Conservation (phyloP, 2,888 invertebrate genomes). For the Aethes cnicana region DNA sequence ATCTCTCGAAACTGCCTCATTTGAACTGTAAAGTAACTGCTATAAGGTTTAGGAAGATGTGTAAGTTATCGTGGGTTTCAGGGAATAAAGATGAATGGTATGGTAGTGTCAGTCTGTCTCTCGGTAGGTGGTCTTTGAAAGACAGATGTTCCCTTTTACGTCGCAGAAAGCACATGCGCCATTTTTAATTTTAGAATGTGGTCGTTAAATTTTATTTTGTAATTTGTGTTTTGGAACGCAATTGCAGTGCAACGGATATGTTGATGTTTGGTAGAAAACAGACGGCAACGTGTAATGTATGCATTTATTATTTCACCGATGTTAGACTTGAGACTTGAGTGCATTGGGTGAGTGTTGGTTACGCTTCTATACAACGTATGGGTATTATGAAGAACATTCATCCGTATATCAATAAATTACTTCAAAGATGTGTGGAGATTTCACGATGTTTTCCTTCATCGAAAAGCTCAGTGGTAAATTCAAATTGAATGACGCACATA, state of each 20-base stretch:
- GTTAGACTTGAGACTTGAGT: no score
- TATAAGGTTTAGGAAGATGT: conserved; percentile 20
- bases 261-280: conserved; percentile 12
- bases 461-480: no score
- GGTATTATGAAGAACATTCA: no score
- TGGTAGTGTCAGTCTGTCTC: conserved; percentile 62
- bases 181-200: conserved; percentile 65
- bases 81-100: conserved; percentile 77
- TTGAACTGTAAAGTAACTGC: conserved; percentile 30
- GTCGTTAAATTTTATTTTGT: conserved; percentile 43
- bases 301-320: no score
- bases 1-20: conserved; percentile 17
- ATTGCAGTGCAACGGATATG: conserved; percentile 17
- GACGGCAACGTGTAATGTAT: conserved; percentile 8
- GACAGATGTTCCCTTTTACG: conserved; percentile 69
- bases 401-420: no score
- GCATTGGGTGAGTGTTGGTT: no score
- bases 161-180: conserved; percentile 43
- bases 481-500: no score
- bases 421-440: no score
- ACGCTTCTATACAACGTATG: no score
- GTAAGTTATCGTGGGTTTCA: conserved; percentile 35
- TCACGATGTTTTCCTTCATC: no score
- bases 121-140: conserved; percentile 74
- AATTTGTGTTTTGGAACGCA: conserved; percentile 40